Conservation (phyloP, 37 sponge, comb jelly and placozoan species). For the Cladorhizidae sp. region DNA sequence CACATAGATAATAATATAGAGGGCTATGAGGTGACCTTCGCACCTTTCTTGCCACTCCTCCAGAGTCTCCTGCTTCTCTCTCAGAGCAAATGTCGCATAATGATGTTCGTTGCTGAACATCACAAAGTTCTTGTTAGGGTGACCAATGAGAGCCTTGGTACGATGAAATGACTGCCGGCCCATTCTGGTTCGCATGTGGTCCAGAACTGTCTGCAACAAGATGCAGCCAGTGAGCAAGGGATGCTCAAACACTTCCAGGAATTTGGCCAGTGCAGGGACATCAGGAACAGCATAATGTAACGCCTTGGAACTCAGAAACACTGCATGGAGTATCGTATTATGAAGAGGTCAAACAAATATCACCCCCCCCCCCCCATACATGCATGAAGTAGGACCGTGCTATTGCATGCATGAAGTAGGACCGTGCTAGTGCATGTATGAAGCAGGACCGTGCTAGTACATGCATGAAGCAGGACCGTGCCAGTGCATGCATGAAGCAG, state of each 20-base stretch:
- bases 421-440: too few species aligned
- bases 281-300: slow-evolving; percentile 70
- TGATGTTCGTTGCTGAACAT: slow-evolving; percentile 72
- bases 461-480: too few species aligned
- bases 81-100: slow-evolving; percentile 25
- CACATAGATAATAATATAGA: background rate
- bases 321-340: background rate
- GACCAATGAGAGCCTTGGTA: background rate
- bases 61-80: slow-evolving; percentile 17
- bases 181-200: slow-evolving; percentile 14
- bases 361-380: background rate
- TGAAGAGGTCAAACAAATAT: background rate
- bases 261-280: slow-evolving; percentile 16
- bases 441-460: too few species aligned
- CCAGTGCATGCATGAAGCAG: too few species aligned
- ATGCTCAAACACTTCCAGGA: slow-evolving; percentile 64
- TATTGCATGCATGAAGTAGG: too few species aligned
- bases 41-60: slow-evolving; percentile 61
- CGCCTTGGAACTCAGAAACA: slow-evolving; percentile 8
- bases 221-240: slow-evolving; percentile 44
- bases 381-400: too few species aligned
- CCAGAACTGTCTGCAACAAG: slow-evolving; percentile 46
- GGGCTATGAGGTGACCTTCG: background rate
- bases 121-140: slow-evolving; percentile 30
- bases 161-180: slow-evolving; percentile 15